Evolutionary conservation across 2,113 vertebrate species (phyloP), one percentile per base, ranked within the genome.

Genomic region (Sarotherodon lohbergeri): DNA sequence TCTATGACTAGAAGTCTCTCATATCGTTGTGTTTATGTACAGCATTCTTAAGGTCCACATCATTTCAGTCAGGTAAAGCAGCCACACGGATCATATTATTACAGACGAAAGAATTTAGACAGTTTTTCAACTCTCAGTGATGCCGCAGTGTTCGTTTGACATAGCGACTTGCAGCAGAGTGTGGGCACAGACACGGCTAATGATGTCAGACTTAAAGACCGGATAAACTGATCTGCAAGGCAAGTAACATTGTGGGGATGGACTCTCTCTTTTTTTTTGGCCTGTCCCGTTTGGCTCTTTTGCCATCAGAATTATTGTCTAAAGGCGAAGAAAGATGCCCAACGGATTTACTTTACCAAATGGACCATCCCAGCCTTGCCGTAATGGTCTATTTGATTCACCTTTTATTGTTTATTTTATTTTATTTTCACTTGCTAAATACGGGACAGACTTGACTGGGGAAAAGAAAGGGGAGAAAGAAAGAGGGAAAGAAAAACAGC

Each of bases 71-170:
- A 41, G 34, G 57, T 63, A 34, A 34, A 63, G 59, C 59, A 19
- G 59, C 29, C 59, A 61, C 29, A 61, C 0, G 0, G 9, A 34
- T 63, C 16, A 34, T 63, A 19, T 34, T 63, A 19, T 34, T 63
- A 63, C 29, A 63, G 9, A 34, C 34, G 5, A 34, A 63, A 19
- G 16, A 63, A 34, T 34, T 34, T 63, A 63, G 59, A 63, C 0
- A 63, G 9, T 63, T 63, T 68, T 41, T 24, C 11, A 41, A 0
- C 57, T 32, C 19, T 5, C 63, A 34, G 57, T 61, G 57, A 61
- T 19, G 57, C 16, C 0, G 5, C 29, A 34, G 59, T 19, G 16
- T 19, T 34, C 0, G 29, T 34, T 61, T 34, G 16, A 61, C 59
- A 34, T 61, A 4, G 5, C 16, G 29, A 61, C 1, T 29, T 61